phyloP scores from a whole-genome alignment of 2,888 invertebrate species.

The Erebia epiphron region DNA sequence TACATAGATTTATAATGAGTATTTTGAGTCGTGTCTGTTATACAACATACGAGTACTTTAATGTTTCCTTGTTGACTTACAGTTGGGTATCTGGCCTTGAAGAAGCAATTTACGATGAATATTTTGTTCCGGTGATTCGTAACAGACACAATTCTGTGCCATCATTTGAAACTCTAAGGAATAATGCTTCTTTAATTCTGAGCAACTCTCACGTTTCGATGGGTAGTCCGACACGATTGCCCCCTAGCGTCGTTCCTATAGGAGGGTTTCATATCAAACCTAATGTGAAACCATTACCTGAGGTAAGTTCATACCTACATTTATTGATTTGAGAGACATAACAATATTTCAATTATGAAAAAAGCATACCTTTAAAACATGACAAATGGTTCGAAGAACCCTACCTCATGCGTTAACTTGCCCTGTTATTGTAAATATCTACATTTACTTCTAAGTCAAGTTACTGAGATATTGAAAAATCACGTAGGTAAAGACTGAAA shows the following conservation, averaged over 20 bases:
- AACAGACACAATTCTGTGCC: slow-evolving; percentile 41
- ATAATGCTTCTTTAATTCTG: slow-evolving; percentile 47
- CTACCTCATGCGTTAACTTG: too few species aligned
- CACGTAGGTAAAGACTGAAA: too few species aligned
- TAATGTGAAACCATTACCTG: slow-evolving; percentile 51
- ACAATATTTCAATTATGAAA: too few species aligned
- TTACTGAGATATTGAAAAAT: too few species aligned
- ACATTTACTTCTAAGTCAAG: background rate
- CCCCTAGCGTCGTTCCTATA: slow-evolving; percentile 55
- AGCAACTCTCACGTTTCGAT: slow-evolving; percentile 46
- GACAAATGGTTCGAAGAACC: too few species aligned
- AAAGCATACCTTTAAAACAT: too few species aligned
- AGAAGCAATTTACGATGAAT: slow-evolving; percentile 29
- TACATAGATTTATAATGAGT: too few species aligned
- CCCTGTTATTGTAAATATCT: too few species aligned
- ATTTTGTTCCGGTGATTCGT: slow-evolving; percentile 36
- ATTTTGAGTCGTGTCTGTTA: too few species aligned
- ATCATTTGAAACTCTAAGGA: slow-evolving; percentile 43
- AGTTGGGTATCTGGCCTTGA: slow-evolving; percentile 25
- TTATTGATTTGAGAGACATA: background rate
- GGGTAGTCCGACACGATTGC: slow-evolving; percentile 50
- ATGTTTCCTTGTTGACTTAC: slow-evolving; percentile 2
- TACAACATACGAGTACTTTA: too few species aligned
- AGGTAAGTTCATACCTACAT: slow-evolving; percentile 44
- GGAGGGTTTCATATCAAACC: slow-evolving; percentile 62